A percentile compares a stretch with the other conserved stretches of the same genome.
These are phyloP conservation scores for Danaus melanippus DNA, from an alignment of 1,140 invertebrate species.

Conservation along the genomic window DNA sequence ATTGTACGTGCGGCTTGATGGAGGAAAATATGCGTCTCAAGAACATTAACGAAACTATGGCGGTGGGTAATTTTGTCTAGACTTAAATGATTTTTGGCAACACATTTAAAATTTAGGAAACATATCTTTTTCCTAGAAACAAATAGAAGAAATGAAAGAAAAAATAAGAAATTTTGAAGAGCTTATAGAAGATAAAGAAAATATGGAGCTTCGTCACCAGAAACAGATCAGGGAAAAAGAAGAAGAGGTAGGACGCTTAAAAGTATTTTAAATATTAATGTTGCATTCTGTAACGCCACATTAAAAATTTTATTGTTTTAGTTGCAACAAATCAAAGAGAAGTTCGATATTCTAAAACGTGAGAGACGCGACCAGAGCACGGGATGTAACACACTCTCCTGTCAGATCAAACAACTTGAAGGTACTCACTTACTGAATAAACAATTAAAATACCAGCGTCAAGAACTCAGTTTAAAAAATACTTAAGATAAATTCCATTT, in stretches of 20 bases:
- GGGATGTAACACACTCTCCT: conserved; percentile 25
- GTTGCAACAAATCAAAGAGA: conserved; percentile 21
- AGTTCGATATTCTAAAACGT: conserved; percentile 17
- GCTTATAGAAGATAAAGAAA: conserved; percentile 22
- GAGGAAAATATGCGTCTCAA: conserved; percentile 40
- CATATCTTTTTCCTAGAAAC: conserved; percentile 17
- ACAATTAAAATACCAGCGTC: no score
- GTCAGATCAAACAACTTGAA: conserved; percentile 29
- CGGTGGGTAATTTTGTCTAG: conserved; percentile 19
- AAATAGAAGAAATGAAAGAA: conserved; percentile 24
- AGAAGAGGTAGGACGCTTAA: conserved; percentile 23
- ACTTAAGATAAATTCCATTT: no score
- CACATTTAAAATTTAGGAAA: not conserved
- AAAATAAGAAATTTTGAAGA: conserved; percentile 28
- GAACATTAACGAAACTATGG: conserved; percentile 24
- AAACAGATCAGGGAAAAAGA: conserved; percentile 28
- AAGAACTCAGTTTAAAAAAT: no score
- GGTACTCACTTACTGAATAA: conserved; percentile 18
- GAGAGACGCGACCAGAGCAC: conserved; percentile 9
- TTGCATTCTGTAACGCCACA: not conserved
- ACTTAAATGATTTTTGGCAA: not conserved
- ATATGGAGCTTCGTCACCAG: conserved; percentile 20
- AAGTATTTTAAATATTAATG: not conserved
- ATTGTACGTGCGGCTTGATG: conserved; percentile 40
- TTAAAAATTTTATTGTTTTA: conserved; percentile 13